Percentiles rank a stretch among this genome's conserved stretches.
Conservation (phyloP, 2,888 invertebrate species). For the Cephus spinipes region DNA sequence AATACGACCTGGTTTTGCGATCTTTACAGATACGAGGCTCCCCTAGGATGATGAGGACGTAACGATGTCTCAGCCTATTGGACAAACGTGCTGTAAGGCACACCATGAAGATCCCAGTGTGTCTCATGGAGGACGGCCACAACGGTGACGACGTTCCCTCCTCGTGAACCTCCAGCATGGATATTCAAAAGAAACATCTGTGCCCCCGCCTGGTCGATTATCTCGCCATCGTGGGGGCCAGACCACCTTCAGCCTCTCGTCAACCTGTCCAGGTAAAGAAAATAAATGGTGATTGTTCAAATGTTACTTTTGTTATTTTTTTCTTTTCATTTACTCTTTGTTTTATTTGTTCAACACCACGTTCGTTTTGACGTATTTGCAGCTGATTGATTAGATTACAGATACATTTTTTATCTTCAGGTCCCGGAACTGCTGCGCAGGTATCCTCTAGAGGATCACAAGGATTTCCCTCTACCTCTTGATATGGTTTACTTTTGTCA, state of each 20-base stretch:
- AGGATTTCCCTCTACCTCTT: constrained; percentile 95
- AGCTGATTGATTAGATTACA: neutral
- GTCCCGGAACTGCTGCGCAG: constrained; percentile 93
- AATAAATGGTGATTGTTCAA: neutral
- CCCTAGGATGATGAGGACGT: neutral
- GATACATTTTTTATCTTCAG: constrained; percentile 65
- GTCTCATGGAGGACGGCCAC: constrained; percentile 12
- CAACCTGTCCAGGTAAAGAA: constrained; percentile 80
- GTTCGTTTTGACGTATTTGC: neutral
- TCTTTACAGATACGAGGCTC: neutral
- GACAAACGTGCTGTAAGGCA: neutral
- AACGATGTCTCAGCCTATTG: neutral
- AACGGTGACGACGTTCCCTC: constrained; percentile 56
- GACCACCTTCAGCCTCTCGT: constrained; percentile 79
- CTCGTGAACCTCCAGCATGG: constrained; percentile 57
- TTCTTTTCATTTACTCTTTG: neutral
- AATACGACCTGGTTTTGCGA: neutral
- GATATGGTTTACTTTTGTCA: constrained; percentile 99
- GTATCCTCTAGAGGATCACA: constrained; percentile 96
- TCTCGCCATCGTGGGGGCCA: constrained; percentile 94
- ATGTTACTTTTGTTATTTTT: neutral
- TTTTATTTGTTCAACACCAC: neutral
- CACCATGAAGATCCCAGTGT: neutral
- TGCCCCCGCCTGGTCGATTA: constrained; percentile 95
- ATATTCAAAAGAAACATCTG: constrained; percentile 82